These are phyloP conservation scores for Carterocephalus palaemon DNA, from an alignment of 2,888 invertebrate species.

Conservation along the genomic window DNA sequence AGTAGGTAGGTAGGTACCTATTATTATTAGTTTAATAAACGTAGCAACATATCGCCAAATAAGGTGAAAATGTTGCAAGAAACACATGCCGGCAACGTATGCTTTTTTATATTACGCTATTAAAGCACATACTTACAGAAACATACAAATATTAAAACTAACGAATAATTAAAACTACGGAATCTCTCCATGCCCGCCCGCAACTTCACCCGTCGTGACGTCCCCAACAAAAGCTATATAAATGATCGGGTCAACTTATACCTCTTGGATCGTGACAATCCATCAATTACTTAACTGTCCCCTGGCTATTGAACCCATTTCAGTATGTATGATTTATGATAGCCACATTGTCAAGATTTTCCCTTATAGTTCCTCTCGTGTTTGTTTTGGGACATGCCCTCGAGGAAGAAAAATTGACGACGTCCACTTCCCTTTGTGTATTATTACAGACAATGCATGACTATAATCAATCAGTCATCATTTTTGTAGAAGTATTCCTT, in stretches of 20 bases:
- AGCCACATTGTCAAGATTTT: conserved; percentile 18
- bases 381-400: conserved; percentile 9
- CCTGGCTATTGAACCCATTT: conserved; percentile 24
- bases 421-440: not conserved
- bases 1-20: too few relatives aligned
- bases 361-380: conserved; percentile 9
- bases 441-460: not conserved
- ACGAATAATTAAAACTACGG: conserved; percentile 25
- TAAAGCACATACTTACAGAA: too few relatives aligned
- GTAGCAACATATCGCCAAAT: too few relatives aligned
- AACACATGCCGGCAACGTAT: too few relatives aligned
- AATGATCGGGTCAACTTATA: conserved; percentile 34
- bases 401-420: conserved; percentile 5
- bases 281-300: conserved; percentile 34
- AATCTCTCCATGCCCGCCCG: conserved; percentile 19
- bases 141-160: conserved; percentile 20
- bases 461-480: conserved; percentile 1
- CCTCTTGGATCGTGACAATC: conserved; percentile 29
- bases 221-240: conserved; percentile 32
- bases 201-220: conserved; percentile 21
- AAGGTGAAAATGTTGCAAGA: too few relatives aligned
- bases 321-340: conserved; percentile 27
- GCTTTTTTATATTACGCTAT: too few relatives aligned
- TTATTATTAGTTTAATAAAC: too few relatives aligned
- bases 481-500: too few relatives aligned